phyloP scores from a whole-genome alignment of 30 jellyfish, hydroid and myxozoan genomes.

The Hydractinia echinata region DNA sequence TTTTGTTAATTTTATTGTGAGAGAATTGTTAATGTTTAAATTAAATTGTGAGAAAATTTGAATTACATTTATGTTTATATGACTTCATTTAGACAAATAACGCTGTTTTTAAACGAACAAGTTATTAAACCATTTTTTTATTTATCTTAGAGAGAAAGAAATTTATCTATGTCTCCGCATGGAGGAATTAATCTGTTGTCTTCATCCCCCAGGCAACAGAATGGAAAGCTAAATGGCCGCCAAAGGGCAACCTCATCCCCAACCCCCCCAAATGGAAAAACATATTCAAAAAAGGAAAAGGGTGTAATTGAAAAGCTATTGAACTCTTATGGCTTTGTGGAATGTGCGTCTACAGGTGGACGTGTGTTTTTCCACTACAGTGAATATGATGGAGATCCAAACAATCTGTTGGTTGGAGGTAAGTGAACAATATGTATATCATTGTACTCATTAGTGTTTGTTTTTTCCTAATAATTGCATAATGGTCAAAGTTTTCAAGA shows the following conservation, averaged over 20 bases:
- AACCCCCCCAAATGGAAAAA: background rate
- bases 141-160: conserved; percentile 22
- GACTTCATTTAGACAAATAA: too few relatives aligned
- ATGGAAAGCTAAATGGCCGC: conserved; percentile 22
- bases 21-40: too few relatives aligned
- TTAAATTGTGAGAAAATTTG: too few relatives aligned
- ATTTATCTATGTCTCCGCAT: conserved; percentile 22
- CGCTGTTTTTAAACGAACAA: too few relatives aligned
- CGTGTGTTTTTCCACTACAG: conserved; percentile 89
- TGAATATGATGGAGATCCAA: conserved; percentile 67
- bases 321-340: conserved; percentile 76
- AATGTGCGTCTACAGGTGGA: conserved; percentile 59
- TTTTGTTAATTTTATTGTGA: too few relatives aligned
- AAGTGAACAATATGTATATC: background rate
- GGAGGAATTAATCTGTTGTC: background rate
- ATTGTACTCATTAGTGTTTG: too few relatives aligned
- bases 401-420: conserved; percentile 73
- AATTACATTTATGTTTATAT: too few relatives aligned
- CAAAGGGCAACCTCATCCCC: conserved; percentile 30
- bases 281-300: conserved; percentile 43
- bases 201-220: background rate
- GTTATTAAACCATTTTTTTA: background rate
- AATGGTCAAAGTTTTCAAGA: too few relatives aligned
- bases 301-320: conserved; percentile 85
- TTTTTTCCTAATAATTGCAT: too few relatives aligned